Base-by-base conservation (phyloP, 2,888 invertebrate genomes). In the Ellobium chinense region DNA sequence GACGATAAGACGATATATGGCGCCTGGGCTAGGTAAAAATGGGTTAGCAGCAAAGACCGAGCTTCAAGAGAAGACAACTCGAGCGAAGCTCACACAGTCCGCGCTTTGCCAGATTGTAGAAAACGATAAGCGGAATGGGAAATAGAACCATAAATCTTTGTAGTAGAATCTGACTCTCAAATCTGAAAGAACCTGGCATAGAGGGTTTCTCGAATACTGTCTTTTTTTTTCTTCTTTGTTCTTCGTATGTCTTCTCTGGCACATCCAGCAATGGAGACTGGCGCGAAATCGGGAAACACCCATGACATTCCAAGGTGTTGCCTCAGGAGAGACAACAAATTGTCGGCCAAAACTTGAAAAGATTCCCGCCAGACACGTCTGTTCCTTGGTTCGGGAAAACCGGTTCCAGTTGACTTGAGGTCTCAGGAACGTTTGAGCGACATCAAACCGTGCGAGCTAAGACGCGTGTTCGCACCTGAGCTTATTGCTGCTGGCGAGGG, bases 81-180 rank as follows among this genome's bases (percentile, higher is more conserved):
- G 58, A 72, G 37, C 60, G 34, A 18, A 36, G 18, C 58, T 36
- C 24, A 9, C 34, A 12, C 1, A 60, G n/a, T 56, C 60, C 36
- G 1, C 58, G n/a, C 72, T 24, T 60, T n/a, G 27, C 36, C 24
- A 27, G 72, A 72, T 72, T 56, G 9, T 24, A 24, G 58, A 14
- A 14, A 24, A 60, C 37, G 72, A 72, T 72, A 72, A 72, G 60
- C 58, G 58, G 36, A 36, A 58, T 24, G 60, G 72, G 56, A 72
- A 58, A 60, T 60, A 24, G 72, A 72, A 72, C 24, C 72, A 72
- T 72, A 72, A 72, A 72, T 72, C 58, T 72, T 27, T n/a, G 31
- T 18, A 4, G 24, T 4, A n/a, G n/a, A 58, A 72, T 72, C 72
- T 72, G 58, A 58, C 69, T 58, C 72, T 72, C 58, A 72, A 58